A percentile compares a stretch with the other conserved stretches of the same genome.
phyloP scores from a whole-genome alignment of 2,888 invertebrate genomes.

The Branchipolynoe longqiensis region DNA sequence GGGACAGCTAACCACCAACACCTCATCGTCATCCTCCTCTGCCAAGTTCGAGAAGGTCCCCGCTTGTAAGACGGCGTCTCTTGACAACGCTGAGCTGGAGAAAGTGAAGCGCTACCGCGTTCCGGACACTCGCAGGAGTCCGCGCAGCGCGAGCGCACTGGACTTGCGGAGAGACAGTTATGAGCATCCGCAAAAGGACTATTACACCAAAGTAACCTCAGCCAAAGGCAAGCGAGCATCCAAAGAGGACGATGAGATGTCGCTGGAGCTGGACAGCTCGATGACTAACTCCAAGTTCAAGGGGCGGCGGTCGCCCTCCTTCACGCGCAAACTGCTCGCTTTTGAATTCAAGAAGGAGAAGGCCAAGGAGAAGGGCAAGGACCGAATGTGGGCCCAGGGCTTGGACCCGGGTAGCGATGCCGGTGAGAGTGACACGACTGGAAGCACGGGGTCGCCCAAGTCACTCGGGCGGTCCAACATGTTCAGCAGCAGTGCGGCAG shows the following conservation, averaged over 20 bases:
- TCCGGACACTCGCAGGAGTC: not conserved
- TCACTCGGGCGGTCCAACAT: constrained; percentile 23
- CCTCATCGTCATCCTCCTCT: no score
- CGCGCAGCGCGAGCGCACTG: constrained; percentile 7
- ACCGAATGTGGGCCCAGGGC: constrained; percentile 31
- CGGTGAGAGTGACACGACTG: constrained; percentile 30
- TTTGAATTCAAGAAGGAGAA: constrained; percentile 55
- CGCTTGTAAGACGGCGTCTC: constrained; percentile 16
- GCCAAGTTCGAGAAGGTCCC: constrained; percentile 5
- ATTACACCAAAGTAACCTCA: not conserved
- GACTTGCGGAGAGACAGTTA: not conserved
- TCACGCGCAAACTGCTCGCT: constrained; percentile 51
- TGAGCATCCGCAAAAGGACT: constrained; percentile 19
- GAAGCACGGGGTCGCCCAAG: constrained; percentile 27
- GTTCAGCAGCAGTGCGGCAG: not conserved
- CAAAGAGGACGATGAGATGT: constrained; percentile 29
- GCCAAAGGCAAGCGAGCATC: not conserved
- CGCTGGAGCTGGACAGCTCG: constrained; percentile 2
- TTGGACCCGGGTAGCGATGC: constrained; percentile 36
- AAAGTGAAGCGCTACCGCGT: constrained; percentile 24
- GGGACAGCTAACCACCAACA: not conserved
- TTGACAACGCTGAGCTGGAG: constrained; percentile 42
- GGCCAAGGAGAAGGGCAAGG: constrained; percentile 16
- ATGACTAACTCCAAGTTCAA: not conserved
- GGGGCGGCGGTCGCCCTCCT: constrained; percentile 52